These are phyloP conservation scores for Eupithecia inturbata DNA, from an alignment of 2,888 invertebrate species.

Conservation along the genomic window DNA sequence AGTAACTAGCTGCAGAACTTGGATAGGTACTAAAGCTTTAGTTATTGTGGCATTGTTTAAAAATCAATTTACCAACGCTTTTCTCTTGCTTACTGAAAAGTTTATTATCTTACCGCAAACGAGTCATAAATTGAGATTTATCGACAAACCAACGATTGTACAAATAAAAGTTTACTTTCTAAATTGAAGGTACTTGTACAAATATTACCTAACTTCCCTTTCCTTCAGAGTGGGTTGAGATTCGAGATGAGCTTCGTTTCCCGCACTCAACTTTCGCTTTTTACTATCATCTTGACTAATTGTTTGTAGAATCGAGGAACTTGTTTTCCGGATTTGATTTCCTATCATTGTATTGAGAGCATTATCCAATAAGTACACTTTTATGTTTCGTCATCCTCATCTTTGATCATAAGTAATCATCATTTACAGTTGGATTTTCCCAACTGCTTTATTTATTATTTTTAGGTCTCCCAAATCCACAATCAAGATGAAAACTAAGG, in stretches of 20 bases:
- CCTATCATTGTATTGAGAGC: conserved; percentile 1
- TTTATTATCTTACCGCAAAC: background rate
- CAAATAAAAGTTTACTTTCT: conserved; percentile 14
- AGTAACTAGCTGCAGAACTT: too few relatives aligned
- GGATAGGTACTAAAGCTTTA: background rate
- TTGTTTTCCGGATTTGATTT: background rate
- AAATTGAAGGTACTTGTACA: conserved; percentile 9
- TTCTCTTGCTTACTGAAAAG: background rate
- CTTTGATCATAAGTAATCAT: background rate
- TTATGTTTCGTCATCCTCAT: background rate
- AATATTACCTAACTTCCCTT: conserved; percentile 22
- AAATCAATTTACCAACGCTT: background rate
- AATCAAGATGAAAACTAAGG: too few relatives aligned
- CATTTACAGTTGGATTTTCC: background rate
- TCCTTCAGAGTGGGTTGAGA: conserved; percentile 19
- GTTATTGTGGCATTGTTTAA: background rate
- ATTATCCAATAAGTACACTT: background rate
- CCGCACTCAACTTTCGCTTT: conserved; percentile 23
- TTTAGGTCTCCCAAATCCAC: too few relatives aligned
- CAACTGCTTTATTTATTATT: background rate
- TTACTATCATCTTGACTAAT: conserved; percentile 12
- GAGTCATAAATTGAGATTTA: background rate
- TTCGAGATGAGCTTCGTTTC: conserved; percentile 23
- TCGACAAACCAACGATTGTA: background rate
- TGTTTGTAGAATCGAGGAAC: conserved; percentile 6